Evolutionary conservation across 2,797 vertebrate species (phyloP).

Genomic region (Argyrosomus regius): DNA sequence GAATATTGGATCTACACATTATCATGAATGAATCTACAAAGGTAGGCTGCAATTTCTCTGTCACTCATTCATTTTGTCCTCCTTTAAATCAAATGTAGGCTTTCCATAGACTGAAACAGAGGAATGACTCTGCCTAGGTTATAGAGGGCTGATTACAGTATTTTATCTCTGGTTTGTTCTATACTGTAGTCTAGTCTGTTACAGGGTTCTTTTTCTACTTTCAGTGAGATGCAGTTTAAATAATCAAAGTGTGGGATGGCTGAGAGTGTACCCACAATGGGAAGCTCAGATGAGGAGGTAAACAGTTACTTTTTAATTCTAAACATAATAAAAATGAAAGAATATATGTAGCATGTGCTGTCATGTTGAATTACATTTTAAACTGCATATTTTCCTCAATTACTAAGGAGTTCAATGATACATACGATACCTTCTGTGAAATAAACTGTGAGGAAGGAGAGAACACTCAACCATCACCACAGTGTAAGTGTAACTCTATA

Average conservation of each 20-base stretch:
- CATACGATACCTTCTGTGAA: no score
- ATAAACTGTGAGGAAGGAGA: no score
- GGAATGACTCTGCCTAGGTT: no score
- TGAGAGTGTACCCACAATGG: not conserved
- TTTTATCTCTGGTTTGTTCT: not conserved
- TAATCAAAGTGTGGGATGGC: not conserved
- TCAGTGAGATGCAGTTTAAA: slow-evolving; percentile 14
- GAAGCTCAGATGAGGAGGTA: slow-evolving; percentile 19
- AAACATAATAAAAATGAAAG: no score
- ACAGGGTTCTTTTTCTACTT: not conserved
- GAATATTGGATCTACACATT: not conserved
- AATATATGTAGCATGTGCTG: no score
- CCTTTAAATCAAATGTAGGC: not conserved
- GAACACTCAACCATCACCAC: no score
- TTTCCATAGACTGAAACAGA: not conserved
- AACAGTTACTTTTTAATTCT: not conserved
- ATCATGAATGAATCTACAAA: not conserved
- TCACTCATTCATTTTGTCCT: not conserved
- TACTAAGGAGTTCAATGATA: no score
- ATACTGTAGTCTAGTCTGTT: not conserved
- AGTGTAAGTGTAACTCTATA: no score
- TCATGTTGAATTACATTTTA: no score
- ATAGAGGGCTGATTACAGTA: no score
- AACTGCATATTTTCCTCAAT: no score
- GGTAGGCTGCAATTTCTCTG: not conserved